These are phyloP conservation scores for Oxystoma pomonae DNA, from an alignment of 2,888 invertebrate species.

Conservation along the genomic window DNA sequence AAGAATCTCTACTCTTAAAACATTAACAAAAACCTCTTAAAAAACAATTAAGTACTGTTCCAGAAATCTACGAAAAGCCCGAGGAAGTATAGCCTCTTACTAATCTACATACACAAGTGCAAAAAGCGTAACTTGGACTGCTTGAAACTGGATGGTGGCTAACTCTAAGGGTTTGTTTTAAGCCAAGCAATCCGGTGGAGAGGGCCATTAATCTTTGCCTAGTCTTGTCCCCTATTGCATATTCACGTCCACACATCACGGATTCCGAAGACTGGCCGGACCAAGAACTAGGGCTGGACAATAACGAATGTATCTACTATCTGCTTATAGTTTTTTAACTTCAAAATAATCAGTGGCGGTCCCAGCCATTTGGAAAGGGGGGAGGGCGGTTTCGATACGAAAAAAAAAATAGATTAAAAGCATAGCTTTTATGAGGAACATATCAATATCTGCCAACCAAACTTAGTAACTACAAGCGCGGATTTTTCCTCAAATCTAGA, in stretches of 20 bases:
- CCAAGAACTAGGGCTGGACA: constrained; percentile 5
- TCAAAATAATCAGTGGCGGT: too few relatives aligned
- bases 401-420: neutral
- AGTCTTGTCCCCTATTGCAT: constrained; percentile 49
- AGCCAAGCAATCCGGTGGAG: constrained; percentile 39
- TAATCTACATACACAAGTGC: constrained; percentile 37
- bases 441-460: neutral
- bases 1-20: too few relatives aligned
- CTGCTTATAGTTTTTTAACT: too few relatives aligned
- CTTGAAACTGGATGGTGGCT: neutral
- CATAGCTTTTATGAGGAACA: neutral
- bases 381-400: neutral
- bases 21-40: too few relatives aligned
- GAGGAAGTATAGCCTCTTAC: too few relatives aligned
- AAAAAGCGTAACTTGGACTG: constrained; percentile 32
- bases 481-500: too few relatives aligned
- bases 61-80: too few relatives aligned
- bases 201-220: constrained; percentile 49
- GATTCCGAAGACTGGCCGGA: constrained; percentile 34
- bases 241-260: constrained; percentile 51
- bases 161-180: constrained; percentile 22
- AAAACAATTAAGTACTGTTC: too few relatives aligned
- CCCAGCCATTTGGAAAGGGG: too few relatives aligned
- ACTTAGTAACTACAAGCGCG: neutral
- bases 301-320: too few relatives aligned